Evolutionary conservation across 2,888 invertebrate genomes (phyloP), one percentile per base, ranked within the genome.

Genomic region (Arge pagana): DNA sequence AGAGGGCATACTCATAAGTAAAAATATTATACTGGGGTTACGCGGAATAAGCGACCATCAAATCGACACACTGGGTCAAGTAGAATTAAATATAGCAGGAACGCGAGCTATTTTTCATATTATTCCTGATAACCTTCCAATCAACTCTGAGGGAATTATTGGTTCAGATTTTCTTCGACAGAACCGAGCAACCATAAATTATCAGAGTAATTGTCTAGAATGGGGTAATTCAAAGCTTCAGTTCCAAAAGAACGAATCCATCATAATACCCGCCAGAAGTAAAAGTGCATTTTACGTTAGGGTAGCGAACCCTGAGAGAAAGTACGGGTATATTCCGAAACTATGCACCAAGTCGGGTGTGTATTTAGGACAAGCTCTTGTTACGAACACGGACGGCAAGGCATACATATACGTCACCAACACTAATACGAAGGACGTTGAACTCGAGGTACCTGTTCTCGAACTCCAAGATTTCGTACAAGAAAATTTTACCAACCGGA

Each of bases 351-450:
- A 43, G 16, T 35, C 40, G 3, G 36, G 42, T 4, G 35, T 53
- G 35, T 51, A 51, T 21, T 45, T 51, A 31, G 43, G 53, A 4
- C 30, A 42, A 50, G 54, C 33, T 19, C 15, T 54, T 15, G 50
- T 54, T 18, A 37, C 21, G n/a, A 50, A 50, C 28, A 10, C 21
- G 4, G 16, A 16, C 3, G 50, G 50, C 13, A 28, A 36, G 8
- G 31, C 52, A 16, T 48, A 52, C 11, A 30, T 37, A 5, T 13
- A 10, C 7, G 37, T 31, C 4, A 31, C 30, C 13, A 52, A 52
- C 13, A 52, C 52, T 7, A 50, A 33, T n/a, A n/a, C n/a, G n/a
- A n/a, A n/a, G n/a, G 21, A 33, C 8, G 19, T 52, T 10, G 41
- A 50, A 33, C 13, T 50, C 15, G 35, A 35, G 35, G 36, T 43